Conservation (phyloP, 2,888 invertebrate species). For the Galerucella nymphaeae region DNA sequence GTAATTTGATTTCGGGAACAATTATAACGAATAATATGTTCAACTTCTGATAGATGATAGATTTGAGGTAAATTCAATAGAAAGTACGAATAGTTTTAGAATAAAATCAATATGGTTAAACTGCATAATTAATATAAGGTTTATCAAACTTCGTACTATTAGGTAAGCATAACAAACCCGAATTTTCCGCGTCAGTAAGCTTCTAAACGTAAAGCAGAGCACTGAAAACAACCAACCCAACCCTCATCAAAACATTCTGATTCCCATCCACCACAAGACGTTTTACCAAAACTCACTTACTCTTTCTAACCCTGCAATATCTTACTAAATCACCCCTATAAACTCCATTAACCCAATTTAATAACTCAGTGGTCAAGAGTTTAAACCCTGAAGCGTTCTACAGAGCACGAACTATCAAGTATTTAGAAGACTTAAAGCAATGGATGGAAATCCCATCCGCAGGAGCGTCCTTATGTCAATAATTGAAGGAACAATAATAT, state of each 20-base stretch:
- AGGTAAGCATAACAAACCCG: neutral
- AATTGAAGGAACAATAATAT: conserved; percentile 13
- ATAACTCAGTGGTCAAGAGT: conserved; percentile 36
- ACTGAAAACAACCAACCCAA: conserved; percentile 21
- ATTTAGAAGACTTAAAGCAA: conserved; percentile 22
- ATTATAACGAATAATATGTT: too few relatives aligned
- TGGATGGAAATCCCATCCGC: conserved; percentile 8
- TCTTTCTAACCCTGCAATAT: conserved; percentile 29
- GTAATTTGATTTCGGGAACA: too few relatives aligned
- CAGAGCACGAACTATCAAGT: conserved; percentile 32
- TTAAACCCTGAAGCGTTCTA: conserved; percentile 26
- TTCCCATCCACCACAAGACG: conserved; percentile 32
- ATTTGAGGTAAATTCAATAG: neutral
- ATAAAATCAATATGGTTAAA: neutral
- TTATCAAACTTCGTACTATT: neutral
- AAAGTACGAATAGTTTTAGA: neutral
- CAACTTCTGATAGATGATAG: too few relatives aligned
- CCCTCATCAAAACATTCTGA: conserved; percentile 27
- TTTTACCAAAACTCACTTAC: conserved; percentile 20
- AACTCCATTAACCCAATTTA: conserved; percentile 35
- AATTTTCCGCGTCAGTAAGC: conserved; percentile 16
- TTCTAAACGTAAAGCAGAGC: conserved; percentile 10
- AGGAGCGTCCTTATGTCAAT: conserved; percentile 2
- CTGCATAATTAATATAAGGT: neutral
- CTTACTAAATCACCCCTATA: conserved; percentile 32